A percentile compares a stretch with the other conserved stretches of the same genome.
phyloP scores from a whole-genome alignment of 2,797 vertebrate species.

The Eulemur mongoz region DNA sequence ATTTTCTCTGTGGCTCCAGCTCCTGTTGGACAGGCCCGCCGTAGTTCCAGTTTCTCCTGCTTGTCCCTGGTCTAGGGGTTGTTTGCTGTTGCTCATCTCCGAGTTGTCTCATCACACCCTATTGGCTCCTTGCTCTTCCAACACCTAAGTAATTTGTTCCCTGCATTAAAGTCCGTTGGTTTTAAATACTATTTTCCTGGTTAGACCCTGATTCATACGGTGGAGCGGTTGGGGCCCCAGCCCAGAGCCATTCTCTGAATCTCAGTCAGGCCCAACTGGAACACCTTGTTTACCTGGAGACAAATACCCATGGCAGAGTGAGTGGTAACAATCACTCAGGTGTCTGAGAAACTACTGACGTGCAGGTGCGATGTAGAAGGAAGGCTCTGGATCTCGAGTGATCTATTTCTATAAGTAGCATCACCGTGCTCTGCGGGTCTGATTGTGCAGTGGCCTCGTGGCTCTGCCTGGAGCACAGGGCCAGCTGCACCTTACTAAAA shows the following conservation, averaged over 20 bases:
- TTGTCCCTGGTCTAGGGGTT: not conserved
- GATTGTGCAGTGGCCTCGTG: rapidly evolving
- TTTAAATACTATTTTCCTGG: not conserved
- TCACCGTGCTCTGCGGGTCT: not conserved
- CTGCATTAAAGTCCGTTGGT: not conserved
- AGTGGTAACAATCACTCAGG: not conserved
- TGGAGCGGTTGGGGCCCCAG: not conserved
- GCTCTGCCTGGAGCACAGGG: not conserved
- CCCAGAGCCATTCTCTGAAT: not conserved
- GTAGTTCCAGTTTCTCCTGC: not conserved
- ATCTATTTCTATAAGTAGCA: not conserved
- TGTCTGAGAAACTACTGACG: not conserved
- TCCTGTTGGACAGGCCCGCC: not conserved
- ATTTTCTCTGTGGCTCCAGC: not conserved
- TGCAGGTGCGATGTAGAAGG: not conserved
- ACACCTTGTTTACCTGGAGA: not conserved
- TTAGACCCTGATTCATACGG: not conserved
- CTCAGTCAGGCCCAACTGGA: not conserved
- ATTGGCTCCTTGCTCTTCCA: not conserved
- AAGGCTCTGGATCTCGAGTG: not conserved
- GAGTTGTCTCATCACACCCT: not conserved
- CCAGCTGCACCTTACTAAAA: not conserved
- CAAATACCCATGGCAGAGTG: not conserved
- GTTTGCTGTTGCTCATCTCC: not conserved
- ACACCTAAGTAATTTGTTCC: not conserved